Base-by-base conservation (phyloP, 2,113 vertebrate genomes). In the Podarcis muralis region DNA sequence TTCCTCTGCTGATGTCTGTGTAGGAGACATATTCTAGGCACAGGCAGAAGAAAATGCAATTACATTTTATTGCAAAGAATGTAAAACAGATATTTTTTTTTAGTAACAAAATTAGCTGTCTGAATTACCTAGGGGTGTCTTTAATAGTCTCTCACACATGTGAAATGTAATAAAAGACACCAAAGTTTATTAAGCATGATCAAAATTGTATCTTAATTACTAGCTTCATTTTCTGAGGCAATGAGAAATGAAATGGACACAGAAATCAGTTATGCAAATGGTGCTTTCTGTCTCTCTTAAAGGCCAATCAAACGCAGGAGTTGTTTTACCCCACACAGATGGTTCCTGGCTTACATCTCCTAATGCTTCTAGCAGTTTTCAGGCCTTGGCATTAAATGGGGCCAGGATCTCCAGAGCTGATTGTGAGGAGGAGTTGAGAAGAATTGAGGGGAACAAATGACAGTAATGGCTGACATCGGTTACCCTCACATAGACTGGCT, bases 81-180 rank as follows among this genome's bases (percentile, higher is more conserved):
- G 71, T 32, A 72, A 16, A 74, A 74, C 13, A 74, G 5, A 32
- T 48, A 43, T 43, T 1, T 18, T 18, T 74, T 95, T 88, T 15
- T 90, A 89, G 90, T 91, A 93, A 95, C 91, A 91, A 93, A 90
- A 86, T 92, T 93, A 94, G 94, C 84, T 93, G 23, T 86, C 92
- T 84, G 65, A 90, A 78, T 90, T 85, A 94, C 89, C 94, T 93
- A 87, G 92, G 93, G 94, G 92, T 91, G 91, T 82, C 87, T 90
- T 66, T 90, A 90, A 92, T 89, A 84, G 92, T 81, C 90, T 86
- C 86, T 18, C 90, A 89, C 86, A 85, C 88, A 93, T 91, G 91
- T 87, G 87, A 92, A 92, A 92, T 84, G 91, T 94, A 95, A 95
- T 95, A 93, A 94, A 79, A 88, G 88, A 89, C 84, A 84, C 83